Evolutionary conservation across 2,113 vertebrate species (phyloP), one percentile per base, ranked within the genome.

Genomic region (Carettochelys insculpta): DNA sequence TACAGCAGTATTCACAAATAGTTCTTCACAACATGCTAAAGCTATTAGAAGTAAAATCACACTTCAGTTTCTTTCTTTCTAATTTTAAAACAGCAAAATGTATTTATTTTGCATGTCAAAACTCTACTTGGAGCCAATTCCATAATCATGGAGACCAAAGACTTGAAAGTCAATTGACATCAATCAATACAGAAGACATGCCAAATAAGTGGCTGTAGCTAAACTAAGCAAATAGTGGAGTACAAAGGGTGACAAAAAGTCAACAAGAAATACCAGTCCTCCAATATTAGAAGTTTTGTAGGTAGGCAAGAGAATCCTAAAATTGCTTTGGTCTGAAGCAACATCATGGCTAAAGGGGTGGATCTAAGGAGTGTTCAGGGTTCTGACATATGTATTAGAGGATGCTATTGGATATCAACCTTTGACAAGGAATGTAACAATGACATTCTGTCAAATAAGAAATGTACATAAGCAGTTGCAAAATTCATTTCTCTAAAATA

Each of bases 401-500:
- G 61, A 71, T 84, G 51, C 71, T 76, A 89, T 87, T 89, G 87
- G 31, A 77, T 90, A 56, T 87, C 90, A 77, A 47, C 16, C 38
- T 11, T 3, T 29, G 80, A 71, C 86, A 94, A 92, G 82, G 1
- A 16, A 68, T 85, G 84, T 89, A 88, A 86, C 80, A 95, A 88
- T 92, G 76, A 92, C n/a, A 84, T 92, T 82, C n/a, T 80, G 10
- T 84, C 88, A 82, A 93, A 82, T 51, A 76, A 50, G 19, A 94
- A 54, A 75, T 80, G 25, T 75, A 41, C 22, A 93, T 45, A 92
- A 92, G 29, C 51, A 38, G 56, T 92, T 48, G 76, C 93, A 73
- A 94, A 83, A 73, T 48, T 24, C 8, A 76, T 84, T 95, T 95
- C n/a, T 45, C 85, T 80, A 90, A 86, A 79, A 92, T 82, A 82